phyloP scores from a whole-genome alignment of 2,113 vertebrate species.

The Vidua chalybeata region DNA sequence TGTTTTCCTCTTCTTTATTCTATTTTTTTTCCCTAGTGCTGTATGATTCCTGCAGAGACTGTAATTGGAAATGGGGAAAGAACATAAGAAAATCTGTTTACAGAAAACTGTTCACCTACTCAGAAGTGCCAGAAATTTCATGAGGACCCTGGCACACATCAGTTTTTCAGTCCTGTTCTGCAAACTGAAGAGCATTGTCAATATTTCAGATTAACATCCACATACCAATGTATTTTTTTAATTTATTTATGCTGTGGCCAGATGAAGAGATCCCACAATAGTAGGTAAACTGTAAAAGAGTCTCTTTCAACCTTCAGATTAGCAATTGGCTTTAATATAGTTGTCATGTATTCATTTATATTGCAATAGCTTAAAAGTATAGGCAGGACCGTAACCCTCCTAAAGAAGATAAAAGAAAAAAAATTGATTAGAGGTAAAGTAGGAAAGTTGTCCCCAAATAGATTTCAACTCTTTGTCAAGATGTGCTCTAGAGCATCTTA shows the following conservation, averaged over 20 bases:
- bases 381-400: neutral
- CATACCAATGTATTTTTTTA: neutral
- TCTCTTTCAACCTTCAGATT: neutral
- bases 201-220: neutral
- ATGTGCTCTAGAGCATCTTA: neutral
- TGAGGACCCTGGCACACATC: neutral
- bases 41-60: neutral
- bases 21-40: neutral
- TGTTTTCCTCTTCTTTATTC: neutral
- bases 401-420: neutral
- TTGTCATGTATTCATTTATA: neutral
- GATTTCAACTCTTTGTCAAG: neutral
- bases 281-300: neutral
- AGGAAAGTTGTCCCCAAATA: neutral
- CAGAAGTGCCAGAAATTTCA: neutral
- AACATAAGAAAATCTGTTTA: neutral
- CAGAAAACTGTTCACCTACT: accelerated
- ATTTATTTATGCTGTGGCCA: neutral
- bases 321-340: neutral
- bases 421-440: neutral
- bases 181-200: neutral
- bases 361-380: neutral
- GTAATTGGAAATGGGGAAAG: neutral
- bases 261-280: neutral
- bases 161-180: neutral